phyloP scores from a whole-genome alignment of 2,113 vertebrate species.

The Gobius niger region DNA sequence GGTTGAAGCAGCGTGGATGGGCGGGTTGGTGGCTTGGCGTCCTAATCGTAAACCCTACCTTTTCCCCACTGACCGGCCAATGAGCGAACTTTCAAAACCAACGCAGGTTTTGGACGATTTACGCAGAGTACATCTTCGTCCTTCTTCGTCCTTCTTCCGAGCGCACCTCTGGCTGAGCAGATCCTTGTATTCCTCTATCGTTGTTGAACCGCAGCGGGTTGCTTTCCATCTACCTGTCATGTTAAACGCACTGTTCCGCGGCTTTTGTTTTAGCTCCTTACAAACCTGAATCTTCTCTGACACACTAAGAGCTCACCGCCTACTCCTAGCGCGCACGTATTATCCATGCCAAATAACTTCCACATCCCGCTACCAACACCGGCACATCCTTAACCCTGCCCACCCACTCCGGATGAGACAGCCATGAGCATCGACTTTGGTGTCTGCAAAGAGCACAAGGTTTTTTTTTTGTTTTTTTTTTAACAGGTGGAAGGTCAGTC shows the following conservation, averaged over 20 bases:
- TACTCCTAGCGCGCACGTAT: slow-evolving; percentile 37
- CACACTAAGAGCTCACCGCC: slow-evolving; percentile 42
- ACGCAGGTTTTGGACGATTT: no score
- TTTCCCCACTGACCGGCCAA: no score
- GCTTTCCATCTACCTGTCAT: slow-evolving; percentile 43
- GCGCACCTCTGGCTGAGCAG: slow-evolving; percentile 18
- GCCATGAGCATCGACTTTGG: slow-evolving; percentile 38
- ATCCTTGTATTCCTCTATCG: slow-evolving; percentile 17
- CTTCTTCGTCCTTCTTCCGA: slow-evolving; percentile 21
- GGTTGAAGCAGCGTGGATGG: slow-evolving; percentile 9
- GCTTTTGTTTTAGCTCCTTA: slow-evolving; percentile 57
- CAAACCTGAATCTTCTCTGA: slow-evolving; percentile 64
- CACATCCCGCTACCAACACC: slow-evolving; percentile 37
- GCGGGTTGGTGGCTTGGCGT: no score
- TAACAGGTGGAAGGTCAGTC: slow-evolving; percentile 55
- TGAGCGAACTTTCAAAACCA: no score
- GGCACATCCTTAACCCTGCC: slow-evolving; percentile 34
- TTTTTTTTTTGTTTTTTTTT: slow-evolving; percentile 25
- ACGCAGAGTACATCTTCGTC: no score
- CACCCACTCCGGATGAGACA: slow-evolving; percentile 43
- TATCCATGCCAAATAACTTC: slow-evolving; percentile 57
- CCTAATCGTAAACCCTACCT: no score
- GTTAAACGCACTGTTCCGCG: slow-evolving; percentile 37
- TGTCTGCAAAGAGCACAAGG: slow-evolving; percentile 33
- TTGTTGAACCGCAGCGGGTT: slow-evolving; percentile 39